phyloP scores from a whole-genome alignment of 1,140 invertebrate genomes.

The Drosophila sucinea region DNA sequence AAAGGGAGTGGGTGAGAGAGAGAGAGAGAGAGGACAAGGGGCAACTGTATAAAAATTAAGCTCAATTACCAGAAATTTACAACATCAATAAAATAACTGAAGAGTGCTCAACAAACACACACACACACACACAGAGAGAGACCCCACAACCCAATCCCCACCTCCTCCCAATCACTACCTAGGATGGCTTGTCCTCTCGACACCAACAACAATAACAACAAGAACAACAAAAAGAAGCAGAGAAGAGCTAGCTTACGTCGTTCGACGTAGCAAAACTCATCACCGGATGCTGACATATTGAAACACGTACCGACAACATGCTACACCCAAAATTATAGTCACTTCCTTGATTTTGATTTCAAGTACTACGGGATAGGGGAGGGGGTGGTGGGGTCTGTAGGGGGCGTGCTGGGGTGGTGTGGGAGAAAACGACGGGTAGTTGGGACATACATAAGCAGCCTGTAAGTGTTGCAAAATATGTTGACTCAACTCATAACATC shows the following conservation, averaged over 20 bases:
- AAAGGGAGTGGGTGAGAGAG: neutral
- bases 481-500: constrained; percentile 82
- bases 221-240: neutral
- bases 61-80: constrained; percentile 81
- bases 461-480: constrained; percentile 82
- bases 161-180: neutral
- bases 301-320: constrained; percentile 83
- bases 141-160: neutral
- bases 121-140: constrained; percentile 8
- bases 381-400: neutral
- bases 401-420: neutral
- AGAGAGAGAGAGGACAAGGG: constrained; percentile 7
- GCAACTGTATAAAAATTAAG: constrained; percentile 80
- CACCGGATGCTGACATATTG: constrained; percentile 82
- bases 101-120: constrained; percentile 70
- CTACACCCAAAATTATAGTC: constrained; percentile 83
- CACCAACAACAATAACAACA: constrained; percentile 1
- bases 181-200: constrained; percentile 5
- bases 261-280: constrained; percentile 74
- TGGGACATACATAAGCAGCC: constrained; percentile 53
- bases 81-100: constrained; percentile 81
- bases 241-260: constrained; percentile 33
- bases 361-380: constrained; percentile 50
- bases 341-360: constrained; percentile 83
- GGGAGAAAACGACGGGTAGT: constrained; percentile 17